These are phyloP conservation scores for Pseudanteris insignis DNA, from an alignment of 2,888 invertebrate genomes.

Conservation along the genomic window DNA sequence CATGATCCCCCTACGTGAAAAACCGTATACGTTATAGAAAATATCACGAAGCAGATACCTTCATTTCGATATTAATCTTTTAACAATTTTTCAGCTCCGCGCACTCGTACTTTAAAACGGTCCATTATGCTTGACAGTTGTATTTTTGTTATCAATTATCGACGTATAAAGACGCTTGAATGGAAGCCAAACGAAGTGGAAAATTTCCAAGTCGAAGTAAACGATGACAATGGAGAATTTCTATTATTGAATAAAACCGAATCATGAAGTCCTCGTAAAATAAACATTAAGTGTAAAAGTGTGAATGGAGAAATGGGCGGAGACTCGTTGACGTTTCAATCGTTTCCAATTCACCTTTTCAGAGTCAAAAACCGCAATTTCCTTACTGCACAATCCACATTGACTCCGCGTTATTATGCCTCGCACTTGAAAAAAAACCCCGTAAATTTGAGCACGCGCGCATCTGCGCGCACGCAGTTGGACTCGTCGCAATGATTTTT, in stretches of 20 bases:
- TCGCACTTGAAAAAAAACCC: constrained; percentile 17
- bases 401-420: constrained; percentile 40
- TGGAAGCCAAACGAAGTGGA: constrained; percentile 27
- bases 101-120: not conserved
- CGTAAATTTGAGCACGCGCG: constrained; percentile 35
- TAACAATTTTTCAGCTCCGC: not conserved
- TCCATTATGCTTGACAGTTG: constrained; percentile 13
- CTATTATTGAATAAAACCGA: constrained; percentile 32
- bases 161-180: constrained; percentile 17
- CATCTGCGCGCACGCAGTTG: constrained; percentile 18
- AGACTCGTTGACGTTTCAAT: constrained; percentile 57
- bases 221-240: constrained; percentile 33
- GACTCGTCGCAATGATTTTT: constrained; percentile 6
- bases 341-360: constrained; percentile 44
- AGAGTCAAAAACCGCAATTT: constrained; percentile 54
- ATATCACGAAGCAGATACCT: no score
- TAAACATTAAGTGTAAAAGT: constrained; percentile 51
- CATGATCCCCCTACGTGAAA: no score
- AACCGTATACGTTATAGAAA: no score
- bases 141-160: constrained; percentile 26
- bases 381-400: constrained; percentile 37
- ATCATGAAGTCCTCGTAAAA: constrained; percentile 57
- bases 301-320: constrained; percentile 45
- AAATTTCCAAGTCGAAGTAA: constrained; percentile 26
- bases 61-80: not conserved